Evolutionary conservation across 2,797 vertebrate genomes (phyloP).

Genomic region (Argyrosomus regius): DNA sequence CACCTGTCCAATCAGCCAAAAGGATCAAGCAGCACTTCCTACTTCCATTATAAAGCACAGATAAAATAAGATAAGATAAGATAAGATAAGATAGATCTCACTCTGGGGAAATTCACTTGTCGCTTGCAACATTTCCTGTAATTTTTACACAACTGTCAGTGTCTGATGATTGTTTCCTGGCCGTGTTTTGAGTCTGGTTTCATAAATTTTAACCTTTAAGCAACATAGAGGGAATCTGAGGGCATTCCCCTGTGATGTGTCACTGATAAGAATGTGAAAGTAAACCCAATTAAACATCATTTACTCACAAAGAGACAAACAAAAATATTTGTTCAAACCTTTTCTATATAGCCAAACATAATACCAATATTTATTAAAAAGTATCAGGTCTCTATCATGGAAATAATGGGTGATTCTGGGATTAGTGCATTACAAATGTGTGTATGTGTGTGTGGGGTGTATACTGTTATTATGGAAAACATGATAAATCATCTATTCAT

Average conservation of each 20-base stretch:
- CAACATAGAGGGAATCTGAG: background rate
- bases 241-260: background rate
- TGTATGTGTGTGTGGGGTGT: no score
- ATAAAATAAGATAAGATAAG: no score
- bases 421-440: background rate
- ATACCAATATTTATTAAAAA: background rate
- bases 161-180: background rate
- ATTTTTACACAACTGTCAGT: background rate
- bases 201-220: background rate
- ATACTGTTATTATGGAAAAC: background rate
- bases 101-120: no score
- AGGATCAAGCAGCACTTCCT: no score
- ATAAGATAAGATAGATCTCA: no score
- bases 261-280: background rate
- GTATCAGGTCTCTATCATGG: background rate
- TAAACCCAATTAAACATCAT: background rate
- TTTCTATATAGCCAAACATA: background rate
- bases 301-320: background rate
- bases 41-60: no score
- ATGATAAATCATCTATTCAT: background rate
- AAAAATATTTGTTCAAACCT: background rate
- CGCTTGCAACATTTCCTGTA: background rate
- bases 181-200: conserved; percentile 1
- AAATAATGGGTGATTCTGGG: background rate
- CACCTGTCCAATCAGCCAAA: no score